These are phyloP conservation scores for Hirudinaria manillensis DNA, from an alignment of 2,888 invertebrate species.

Conservation along the genomic window DNA sequence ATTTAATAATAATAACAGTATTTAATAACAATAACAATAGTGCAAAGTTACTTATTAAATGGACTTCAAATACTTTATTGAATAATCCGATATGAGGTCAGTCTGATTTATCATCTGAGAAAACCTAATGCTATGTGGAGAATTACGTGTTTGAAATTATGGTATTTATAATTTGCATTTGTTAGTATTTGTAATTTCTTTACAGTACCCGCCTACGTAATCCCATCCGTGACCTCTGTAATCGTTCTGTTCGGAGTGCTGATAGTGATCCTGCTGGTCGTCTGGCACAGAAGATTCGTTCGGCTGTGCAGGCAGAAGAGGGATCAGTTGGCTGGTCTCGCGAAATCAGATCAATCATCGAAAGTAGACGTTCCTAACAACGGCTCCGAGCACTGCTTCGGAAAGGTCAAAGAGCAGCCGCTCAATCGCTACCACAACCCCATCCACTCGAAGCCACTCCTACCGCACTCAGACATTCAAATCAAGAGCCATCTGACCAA, in stretches of 20 bases:
- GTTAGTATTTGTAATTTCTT: neutral
- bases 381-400: neutral
- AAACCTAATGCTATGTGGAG: too few species aligned
- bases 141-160: too few species aligned
- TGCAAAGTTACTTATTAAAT: too few species aligned
- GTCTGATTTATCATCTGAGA: too few species aligned
- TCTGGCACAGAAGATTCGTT: constrained; percentile 51
- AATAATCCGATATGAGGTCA: too few species aligned
- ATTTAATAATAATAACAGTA: too few species aligned
- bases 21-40: too few species aligned
- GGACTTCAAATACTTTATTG: too few species aligned
- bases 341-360: neutral
- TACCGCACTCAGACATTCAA: neutral
- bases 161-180: too few species aligned
- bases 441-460: neutral
- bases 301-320: neutral
- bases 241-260: constrained; percentile 46
- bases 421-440: constrained; percentile 17
- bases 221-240: constrained; percentile 49
- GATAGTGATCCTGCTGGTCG: constrained; percentile 50
- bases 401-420: neutral
- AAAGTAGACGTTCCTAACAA: neutral
- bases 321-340: neutral
- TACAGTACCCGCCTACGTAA: constrained; percentile 37
- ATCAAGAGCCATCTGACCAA: constrained; percentile 14